A percentile compares a stretch with the other conserved stretches of the same genome.
These are phyloP conservation scores for Drosophila stalkeri DNA, from an alignment of 2,888 invertebrate species.

Conservation along the genomic window DNA sequence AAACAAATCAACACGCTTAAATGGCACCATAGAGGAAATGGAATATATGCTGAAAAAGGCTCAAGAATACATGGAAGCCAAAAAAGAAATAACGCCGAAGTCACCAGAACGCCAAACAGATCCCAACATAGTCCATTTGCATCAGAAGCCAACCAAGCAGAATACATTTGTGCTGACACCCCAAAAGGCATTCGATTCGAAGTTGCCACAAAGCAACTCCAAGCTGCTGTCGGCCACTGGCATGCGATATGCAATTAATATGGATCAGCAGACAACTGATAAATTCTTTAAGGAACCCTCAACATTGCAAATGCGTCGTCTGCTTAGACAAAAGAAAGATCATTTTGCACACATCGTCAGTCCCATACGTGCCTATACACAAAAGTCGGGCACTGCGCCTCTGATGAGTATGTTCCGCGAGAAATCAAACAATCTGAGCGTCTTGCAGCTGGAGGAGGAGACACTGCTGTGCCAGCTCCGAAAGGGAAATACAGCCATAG, in stretches of 20 bases:
- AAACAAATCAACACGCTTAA: constrained; percentile 82
- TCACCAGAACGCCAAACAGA: neutral
- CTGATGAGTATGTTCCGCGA: constrained; percentile 79
- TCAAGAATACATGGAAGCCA: constrained; percentile 78
- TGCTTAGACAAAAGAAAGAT: constrained; percentile 30
- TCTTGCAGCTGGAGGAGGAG: constrained; percentile 76
- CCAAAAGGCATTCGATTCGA: constrained; percentile 23
- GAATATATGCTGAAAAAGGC: constrained; percentile 85
- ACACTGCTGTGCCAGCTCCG: constrained; percentile 56
- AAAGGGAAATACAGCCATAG: neutral
- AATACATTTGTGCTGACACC: constrained; percentile 63
- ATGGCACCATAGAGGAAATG: constrained; percentile 85
- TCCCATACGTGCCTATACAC: constrained; percentile 85
- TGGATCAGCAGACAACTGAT: constrained; percentile 7
- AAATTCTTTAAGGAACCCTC: constrained; percentile 48
- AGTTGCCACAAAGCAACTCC: constrained; percentile 8
- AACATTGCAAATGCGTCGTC: constrained; percentile 37
- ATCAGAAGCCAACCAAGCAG: constrained; percentile 44
- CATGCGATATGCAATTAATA: constrained; percentile 16
- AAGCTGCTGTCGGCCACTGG: neutral
- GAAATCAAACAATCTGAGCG: constrained; percentile 59
- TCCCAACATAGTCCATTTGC: constrained; percentile 23
- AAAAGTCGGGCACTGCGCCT: constrained; percentile 84
- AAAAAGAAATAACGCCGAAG: constrained; percentile 14
- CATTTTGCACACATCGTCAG: constrained; percentile 82